These are phyloP conservation scores for Philopotamus ludificatus DNA, from an alignment of 1,140 invertebrate genomes.

Conservation along the genomic window DNA sequence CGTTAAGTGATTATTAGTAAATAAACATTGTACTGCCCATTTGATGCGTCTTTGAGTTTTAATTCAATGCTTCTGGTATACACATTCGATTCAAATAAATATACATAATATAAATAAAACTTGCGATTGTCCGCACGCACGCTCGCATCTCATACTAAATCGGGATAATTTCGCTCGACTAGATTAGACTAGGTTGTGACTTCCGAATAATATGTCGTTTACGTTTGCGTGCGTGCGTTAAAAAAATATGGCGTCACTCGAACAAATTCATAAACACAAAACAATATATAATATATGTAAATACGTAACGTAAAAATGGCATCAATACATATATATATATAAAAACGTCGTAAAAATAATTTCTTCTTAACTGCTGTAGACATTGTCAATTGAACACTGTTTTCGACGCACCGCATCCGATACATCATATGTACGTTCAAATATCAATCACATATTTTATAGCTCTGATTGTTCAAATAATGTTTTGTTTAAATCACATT, in stretches of 20 bases:
- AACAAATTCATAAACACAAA: too few relatives aligned
- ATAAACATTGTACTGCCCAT: slow-evolving; percentile 40
- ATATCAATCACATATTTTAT: slow-evolving; percentile 19
- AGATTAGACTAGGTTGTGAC: too few relatives aligned
- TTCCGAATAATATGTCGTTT: too few relatives aligned
- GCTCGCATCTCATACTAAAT: too few relatives aligned
- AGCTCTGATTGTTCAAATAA: slow-evolving; percentile 16
- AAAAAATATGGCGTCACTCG: too few relatives aligned
- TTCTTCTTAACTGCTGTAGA: background rate
- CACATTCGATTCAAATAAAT: slow-evolving; percentile 36
- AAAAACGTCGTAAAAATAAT: slow-evolving; percentile 4
- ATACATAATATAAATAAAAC: slow-evolving; percentile 10
- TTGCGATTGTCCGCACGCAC: too few relatives aligned
- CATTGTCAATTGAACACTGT: slow-evolving; percentile 14
- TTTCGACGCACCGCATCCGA: background rate
- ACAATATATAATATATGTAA: too few relatives aligned
- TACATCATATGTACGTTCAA: background rate
- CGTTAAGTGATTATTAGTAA: slow-evolving; percentile 8
- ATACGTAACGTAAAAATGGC: background rate
- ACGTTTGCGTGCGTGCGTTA: too few relatives aligned
- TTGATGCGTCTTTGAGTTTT: slow-evolving; percentile 40
- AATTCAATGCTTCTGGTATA: slow-evolving; percentile 35
- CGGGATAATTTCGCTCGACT: too few relatives aligned
- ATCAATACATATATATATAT: slow-evolving; percentile 1
- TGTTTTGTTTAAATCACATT: slow-evolving; percentile 16